A percentile compares a stretch with the other conserved stretches of the same genome.
These are phyloP conservation scores for Bothrops jararaca DNA, from an alignment of 2,113 vertebrate genomes.

Conservation along the genomic window DNA sequence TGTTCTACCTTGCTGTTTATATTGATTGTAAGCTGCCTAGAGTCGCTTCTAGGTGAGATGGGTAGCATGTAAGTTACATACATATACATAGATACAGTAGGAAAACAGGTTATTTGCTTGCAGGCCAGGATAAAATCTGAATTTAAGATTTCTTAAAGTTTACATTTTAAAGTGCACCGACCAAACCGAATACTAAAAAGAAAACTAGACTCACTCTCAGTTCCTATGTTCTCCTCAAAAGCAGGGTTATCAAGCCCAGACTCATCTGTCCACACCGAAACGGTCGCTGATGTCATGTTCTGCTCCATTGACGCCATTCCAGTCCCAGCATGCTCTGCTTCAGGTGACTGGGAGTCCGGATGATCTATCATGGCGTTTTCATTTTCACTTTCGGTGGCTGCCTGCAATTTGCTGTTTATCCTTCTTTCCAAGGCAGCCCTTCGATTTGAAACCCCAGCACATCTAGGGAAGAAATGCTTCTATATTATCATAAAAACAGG, in stretches of 20 bases:
- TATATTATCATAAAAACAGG: conserved; percentile 12
- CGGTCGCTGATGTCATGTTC: conserved; percentile 61
- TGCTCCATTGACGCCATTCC: conserved; percentile 61
- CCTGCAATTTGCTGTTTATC: conserved; percentile 65
- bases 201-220: conserved; percentile 81
- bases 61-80: background rate
- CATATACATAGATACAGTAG: background rate
- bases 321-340: conserved; percentile 58
- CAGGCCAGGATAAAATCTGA: background rate
- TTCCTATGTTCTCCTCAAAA: conserved; percentile 85
- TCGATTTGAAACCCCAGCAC: conserved; percentile 85
- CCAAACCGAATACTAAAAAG: background rate
- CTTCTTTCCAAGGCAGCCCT: conserved; percentile 78
- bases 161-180: conserved; percentile 20
- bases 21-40: background rate
- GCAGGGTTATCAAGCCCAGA: conserved; percentile 87
- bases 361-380: conserved; percentile 68
- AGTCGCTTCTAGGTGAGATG: background rate
- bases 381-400: conserved; percentile 68
- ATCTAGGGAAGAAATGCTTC: conserved; percentile 70
- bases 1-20: background rate
- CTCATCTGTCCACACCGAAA: conserved; percentile 80
- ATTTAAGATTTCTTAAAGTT: conserved; percentile 30
- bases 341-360: conserved; percentile 63
- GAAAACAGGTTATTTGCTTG: background rate